These are phyloP conservation scores for Cordilura impudica DNA, from an alignment of 2,888 invertebrate genomes.

Conservation along the genomic window DNA sequence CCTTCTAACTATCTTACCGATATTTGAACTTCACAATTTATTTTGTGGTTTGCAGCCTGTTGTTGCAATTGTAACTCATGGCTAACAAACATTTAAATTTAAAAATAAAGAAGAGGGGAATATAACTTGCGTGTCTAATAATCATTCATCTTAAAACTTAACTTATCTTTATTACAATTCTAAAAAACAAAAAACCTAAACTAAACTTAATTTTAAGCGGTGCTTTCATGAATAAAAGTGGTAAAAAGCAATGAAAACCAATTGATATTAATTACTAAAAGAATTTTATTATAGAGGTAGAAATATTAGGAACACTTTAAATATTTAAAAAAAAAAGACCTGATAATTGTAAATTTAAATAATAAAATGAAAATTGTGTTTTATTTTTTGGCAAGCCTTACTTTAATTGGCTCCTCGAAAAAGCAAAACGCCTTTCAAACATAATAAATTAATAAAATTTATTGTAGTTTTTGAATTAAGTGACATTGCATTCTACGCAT, in stretches of 20 bases:
- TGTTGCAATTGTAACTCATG: too few species aligned
- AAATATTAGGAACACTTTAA: conserved; percentile 13
- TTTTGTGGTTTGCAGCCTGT: too few species aligned
- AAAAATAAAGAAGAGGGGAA: background rate
- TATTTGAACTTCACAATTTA: too few species aligned
- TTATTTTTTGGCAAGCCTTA: background rate
- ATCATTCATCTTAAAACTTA: conserved; percentile 19
- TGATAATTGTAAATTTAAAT: background rate
- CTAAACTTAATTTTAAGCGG: conserved; percentile 8
- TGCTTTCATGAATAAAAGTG: conserved; percentile 25
- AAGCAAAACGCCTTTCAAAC: conserved; percentile 32
- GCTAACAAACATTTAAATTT: background rate
- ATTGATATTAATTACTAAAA: conserved; percentile 46
- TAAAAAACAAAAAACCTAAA: background rate
- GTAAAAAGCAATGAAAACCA: conserved; percentile 39
- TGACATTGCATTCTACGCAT: conserved; percentile 50
- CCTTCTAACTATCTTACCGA: too few species aligned
- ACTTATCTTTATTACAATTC: background rate
- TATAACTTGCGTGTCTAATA: conserved; percentile 23
- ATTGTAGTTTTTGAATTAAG: conserved; percentile 27
- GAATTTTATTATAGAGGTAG: conserved; percentile 55
- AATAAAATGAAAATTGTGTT: background rate
- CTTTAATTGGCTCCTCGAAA: conserved; percentile 26
- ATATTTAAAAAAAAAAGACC: background rate
- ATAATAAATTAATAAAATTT: conserved; percentile 36